Conservation (phyloP, 2,888 invertebrate genomes). For the Ichneumon xanthorius region DNA sequence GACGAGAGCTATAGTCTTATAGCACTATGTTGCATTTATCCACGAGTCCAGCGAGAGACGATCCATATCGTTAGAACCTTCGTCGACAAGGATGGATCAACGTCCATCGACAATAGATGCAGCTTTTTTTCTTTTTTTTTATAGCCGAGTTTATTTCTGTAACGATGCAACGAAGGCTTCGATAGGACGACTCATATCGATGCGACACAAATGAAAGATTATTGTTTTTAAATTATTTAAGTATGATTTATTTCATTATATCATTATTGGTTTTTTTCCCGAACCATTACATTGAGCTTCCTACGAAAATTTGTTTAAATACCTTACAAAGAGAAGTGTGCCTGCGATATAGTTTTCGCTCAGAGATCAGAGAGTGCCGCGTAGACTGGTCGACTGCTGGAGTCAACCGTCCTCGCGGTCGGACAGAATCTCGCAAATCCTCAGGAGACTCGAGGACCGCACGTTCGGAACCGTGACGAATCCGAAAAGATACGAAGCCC, state of each 20-base stretch:
- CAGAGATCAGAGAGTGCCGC: neutral
- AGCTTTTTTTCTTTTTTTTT: neutral
- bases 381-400: neutral
- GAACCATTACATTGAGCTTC: neutral
- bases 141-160: neutral
- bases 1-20: neutral
- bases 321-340: neutral
- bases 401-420: slow-evolving; percentile 9
- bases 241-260: neutral
- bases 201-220: too few species aligned
- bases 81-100: neutral
- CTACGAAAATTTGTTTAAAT: neutral
- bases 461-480: slow-evolving; percentile 56
- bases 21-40: slow-evolving; percentile 6
- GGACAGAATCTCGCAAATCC: slow-evolving; percentile 49
- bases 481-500: slow-evolving; percentile 53
- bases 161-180: too few species aligned
- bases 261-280: neutral
- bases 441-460: slow-evolving; percentile 21
- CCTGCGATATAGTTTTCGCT: slow-evolving; percentile 3
- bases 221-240: too few species aligned
- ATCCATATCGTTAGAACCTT: slow-evolving; percentile 4
- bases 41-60: neutral
- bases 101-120: neutral
- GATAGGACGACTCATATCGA: too few species aligned